Evolutionary conservation across 2,797 vertebrate genomes (phyloP).

Genomic region (Anas georgica): DNA sequence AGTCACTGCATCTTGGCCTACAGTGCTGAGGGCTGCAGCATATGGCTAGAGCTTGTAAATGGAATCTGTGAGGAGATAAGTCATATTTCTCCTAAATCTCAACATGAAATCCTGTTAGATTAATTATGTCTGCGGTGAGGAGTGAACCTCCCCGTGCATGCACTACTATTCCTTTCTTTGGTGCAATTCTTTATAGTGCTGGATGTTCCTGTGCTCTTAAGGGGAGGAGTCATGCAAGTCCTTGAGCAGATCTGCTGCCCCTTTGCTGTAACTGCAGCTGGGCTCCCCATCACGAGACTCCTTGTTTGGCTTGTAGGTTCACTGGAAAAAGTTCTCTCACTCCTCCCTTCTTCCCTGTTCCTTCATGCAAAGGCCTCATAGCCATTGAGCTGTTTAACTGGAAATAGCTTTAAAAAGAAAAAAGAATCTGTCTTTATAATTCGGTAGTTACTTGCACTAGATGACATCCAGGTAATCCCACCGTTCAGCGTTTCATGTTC

Average conservation of each 20-base stretch:
- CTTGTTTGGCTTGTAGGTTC: conserved; percentile 4
- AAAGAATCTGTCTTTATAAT: neutral
- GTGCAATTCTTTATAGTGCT: neutral
- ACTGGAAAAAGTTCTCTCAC: neutral
- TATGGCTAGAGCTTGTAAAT: neutral
- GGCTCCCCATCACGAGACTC: neutral
- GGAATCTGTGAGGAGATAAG: neutral
- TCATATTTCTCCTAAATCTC: neutral
- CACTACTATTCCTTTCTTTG: neutral
- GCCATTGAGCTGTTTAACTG: neutral
- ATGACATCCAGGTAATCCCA: conserved; percentile 7
- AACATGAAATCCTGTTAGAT: neutral
- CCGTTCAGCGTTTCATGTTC: conserved; percentile 15
- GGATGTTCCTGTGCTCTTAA: neutral
- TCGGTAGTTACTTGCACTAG: conserved; percentile 27
- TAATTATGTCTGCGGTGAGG: neutral
- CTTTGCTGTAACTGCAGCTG: neutral
- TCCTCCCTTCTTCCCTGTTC: neutral
- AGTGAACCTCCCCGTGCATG: neutral
- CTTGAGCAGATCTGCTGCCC: neutral
- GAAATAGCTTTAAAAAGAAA: neutral
- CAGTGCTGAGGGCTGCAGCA: neutral
- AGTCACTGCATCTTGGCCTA: neutral
- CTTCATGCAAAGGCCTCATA: neutral
- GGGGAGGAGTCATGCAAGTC: neutral